Evolutionary conservation across 2,797 vertebrate species (phyloP).

Genomic region (Cryptoblepharus egeriae): DNA sequence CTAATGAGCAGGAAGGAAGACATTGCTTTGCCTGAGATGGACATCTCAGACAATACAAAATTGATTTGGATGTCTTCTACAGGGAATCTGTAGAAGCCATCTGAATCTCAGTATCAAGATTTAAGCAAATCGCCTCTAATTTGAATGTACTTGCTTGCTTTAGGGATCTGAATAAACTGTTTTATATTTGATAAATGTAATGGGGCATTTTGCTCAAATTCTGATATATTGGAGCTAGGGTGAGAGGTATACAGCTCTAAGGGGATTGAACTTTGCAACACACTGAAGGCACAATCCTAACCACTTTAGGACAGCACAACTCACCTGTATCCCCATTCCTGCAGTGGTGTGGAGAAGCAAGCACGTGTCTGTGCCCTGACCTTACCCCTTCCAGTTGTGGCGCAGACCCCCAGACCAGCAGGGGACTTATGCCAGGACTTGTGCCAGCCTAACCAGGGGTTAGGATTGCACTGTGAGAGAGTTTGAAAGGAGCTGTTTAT

Average conservation of each 20-base stretch:
- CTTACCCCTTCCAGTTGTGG: too few relatives aligned
- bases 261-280: not conserved
- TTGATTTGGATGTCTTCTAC: not conserved
- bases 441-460: too few relatives aligned
- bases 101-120: not conserved
- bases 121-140: not conserved
- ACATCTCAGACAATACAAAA: not conserved
- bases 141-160: not conserved
- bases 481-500: not conserved
- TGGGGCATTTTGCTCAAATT: not conserved
- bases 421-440: too few relatives aligned
- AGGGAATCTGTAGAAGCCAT: not conserved
- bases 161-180: not conserved
- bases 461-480: too few relatives aligned
- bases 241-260: not conserved
- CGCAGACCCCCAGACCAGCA: too few relatives aligned
- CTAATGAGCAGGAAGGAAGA: not conserved
- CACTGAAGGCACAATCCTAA: too few relatives aligned
- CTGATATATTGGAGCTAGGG: not conserved
- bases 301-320: too few relatives aligned
- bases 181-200: too few relatives aligned
- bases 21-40: not conserved
- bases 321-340: too few relatives aligned
- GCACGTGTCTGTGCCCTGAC: too few relatives aligned
- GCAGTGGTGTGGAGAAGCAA: too few relatives aligned